Conservation (phyloP, 2,797 vertebrate genomes). For the Coracias cyanogaster region DNA sequence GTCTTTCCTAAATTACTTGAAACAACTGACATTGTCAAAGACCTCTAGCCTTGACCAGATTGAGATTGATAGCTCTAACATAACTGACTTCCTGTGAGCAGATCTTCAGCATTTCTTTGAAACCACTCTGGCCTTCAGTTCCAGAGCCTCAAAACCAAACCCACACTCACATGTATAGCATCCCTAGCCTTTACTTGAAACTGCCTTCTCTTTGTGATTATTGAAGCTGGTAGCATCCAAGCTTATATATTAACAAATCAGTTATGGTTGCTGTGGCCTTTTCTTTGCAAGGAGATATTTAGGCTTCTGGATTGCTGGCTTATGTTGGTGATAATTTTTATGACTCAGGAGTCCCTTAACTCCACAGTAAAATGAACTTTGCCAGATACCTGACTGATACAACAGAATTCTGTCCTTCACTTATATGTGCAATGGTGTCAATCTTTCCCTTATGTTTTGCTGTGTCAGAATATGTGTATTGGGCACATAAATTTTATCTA, state of each 20-base stretch:
- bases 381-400: not conserved
- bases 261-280: not conserved
- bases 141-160: not conserved
- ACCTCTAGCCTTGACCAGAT: not conserved
- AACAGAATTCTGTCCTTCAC: not conserved
- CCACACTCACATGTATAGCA: not conserved
- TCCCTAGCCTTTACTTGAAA: not conserved
- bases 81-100: not conserved
- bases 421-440: not conserved
- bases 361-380: not conserved
- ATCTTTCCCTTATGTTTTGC: not conserved
- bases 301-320: not conserved
- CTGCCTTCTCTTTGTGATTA: not conserved
- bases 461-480: not conserved
- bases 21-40: accelerated
- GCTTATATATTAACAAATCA: not conserved
- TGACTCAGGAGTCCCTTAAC: not conserved
- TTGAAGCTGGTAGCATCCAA: not conserved
- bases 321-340: not conserved
- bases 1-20: not conserved
- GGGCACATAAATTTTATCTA: not conserved
- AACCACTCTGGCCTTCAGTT: not conserved
- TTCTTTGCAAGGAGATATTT: not conserved
- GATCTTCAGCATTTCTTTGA: not conserved
- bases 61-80: not conserved